A percentile compares a stretch with the other conserved stretches of the same genome.
These are phyloP conservation scores for Salvator merianae DNA, from an alignment of 2,113 vertebrate species.

Conservation along the genomic window DNA sequence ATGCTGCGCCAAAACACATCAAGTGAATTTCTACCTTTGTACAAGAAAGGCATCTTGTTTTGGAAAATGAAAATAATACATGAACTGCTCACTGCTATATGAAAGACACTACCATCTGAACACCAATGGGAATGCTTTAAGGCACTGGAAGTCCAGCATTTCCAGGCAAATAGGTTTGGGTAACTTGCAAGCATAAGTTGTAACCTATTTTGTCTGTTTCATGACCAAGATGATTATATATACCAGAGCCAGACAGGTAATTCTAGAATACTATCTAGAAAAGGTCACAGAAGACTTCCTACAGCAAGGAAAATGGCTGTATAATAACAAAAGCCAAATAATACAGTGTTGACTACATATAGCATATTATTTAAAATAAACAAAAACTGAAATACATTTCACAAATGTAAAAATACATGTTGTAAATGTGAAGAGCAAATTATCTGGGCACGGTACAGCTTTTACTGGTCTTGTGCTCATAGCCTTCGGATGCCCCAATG, in stretches of 20 bases:
- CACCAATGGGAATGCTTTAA: conserved; percentile 29
- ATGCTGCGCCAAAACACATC: accelerated
- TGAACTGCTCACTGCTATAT: conserved; percentile 34
- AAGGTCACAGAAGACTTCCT: background rate
- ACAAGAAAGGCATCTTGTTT: conserved; percentile 25
- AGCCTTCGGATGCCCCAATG: background rate
- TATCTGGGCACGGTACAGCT: too few relatives aligned
- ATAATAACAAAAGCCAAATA: background rate
- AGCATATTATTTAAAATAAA: background rate
- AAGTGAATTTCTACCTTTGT: background rate
- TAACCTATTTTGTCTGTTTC: conserved; percentile 37
- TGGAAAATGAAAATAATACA: conserved; percentile 11
- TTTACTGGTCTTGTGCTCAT: too few relatives aligned
- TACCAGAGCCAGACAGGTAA: background rate
- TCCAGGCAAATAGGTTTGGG: conserved; percentile 55
- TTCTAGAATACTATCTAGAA: conserved; percentile 13
- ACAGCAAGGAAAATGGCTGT: background rate
- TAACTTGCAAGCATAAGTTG: conserved; percentile 35
- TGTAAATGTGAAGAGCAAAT: too few relatives aligned
- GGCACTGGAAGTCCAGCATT: conserved; percentile 45
- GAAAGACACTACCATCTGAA: conserved; percentile 51
- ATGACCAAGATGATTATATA: conserved; percentile 5
- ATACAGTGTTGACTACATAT: background rate
- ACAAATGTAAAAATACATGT: background rate
- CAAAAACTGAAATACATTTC: background rate